phyloP scores from a whole-genome alignment of 2,797 vertebrate genomes.

The Calcarius lapponicus region DNA sequence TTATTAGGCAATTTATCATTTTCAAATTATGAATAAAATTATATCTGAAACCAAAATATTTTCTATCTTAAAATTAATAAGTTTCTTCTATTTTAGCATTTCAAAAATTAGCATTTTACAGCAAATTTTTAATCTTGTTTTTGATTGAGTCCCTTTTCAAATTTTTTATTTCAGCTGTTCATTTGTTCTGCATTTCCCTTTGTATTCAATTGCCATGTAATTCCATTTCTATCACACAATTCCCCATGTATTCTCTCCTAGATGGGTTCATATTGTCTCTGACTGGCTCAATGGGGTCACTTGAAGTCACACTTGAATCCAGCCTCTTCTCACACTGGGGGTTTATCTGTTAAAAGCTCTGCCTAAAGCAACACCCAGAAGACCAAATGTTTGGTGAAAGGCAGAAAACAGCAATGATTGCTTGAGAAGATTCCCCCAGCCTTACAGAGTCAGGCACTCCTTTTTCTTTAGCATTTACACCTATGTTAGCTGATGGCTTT shows the following conservation, averaged over 20 bases:
- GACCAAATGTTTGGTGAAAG: neutral
- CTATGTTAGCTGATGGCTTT: neutral
- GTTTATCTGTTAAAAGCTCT: neutral
- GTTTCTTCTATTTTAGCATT: neutral
- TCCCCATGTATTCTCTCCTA: neutral
- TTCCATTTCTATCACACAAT: neutral
- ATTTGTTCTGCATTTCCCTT: neutral
- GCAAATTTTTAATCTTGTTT: neutral
- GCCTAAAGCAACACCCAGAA: neutral
- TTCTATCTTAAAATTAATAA: neutral
- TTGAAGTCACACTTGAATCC: neutral
- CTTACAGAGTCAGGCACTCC: neutral
- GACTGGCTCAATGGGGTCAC: neutral
- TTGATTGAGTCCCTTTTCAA: neutral
- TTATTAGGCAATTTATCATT: neutral
- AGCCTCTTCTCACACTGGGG: neutral
- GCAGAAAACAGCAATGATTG: neutral
- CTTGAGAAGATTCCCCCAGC: neutral
- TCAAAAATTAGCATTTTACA: neutral
- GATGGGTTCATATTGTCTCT: neutral
- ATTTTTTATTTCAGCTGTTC: neutral
- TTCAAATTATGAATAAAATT: neutral
- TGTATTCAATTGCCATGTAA: neutral
- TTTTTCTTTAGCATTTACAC: neutral
- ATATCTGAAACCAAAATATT: neutral